Evolutionary conservation across 2,113 vertebrate species (phyloP), one percentile per base, ranked within the genome.

Genomic region (Saguinus midas): DNA sequence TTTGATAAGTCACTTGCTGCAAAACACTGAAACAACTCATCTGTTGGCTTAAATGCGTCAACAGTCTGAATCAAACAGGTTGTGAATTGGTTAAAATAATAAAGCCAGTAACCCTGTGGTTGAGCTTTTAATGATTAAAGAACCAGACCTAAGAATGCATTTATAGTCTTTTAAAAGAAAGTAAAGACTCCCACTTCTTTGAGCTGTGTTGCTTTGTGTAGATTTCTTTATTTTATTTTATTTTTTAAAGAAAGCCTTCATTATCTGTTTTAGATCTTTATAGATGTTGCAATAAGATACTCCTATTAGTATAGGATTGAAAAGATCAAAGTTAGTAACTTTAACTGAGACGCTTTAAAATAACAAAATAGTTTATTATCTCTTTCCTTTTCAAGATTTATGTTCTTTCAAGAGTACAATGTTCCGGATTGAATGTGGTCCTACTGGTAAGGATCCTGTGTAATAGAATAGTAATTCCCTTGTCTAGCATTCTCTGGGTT

Each of bases 291-390:
- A 92, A 58, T 90, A 83, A 95, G 87, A 78, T 79, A 81, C 68
- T 81, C 83, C 45, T 96, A n/a, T 95, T 83, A 80, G 35, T 40
- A n/a, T 55, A 64, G 70, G 29, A 80, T 66, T 96, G 90, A 95
- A 96, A 96, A 9, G 93, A 97, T 97, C 95, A 98, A 96, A 97
- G 97, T 96, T 93, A 96, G 23, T 95, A 96, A 90, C 61, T 94
- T 94, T 96, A 96, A 75, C 85, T 21, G 57, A 97, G 94, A 72
- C 32, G 55, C 48, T 96, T 96, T 52, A 92, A 96, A 94, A 87
- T 55, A 68, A 91, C 86, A 85, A 91, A 85, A 68, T 7, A 23
- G 21, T 90, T 81, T 87, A 72, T 90, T 78, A 80, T 92, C 23
- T 95, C 50, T 94, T 84, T 92, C 82, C 70, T 84, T 95, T 93